phyloP scores from a whole-genome alignment of 2,113 vertebrate genomes.

The Nansenia antarctica region DNA sequence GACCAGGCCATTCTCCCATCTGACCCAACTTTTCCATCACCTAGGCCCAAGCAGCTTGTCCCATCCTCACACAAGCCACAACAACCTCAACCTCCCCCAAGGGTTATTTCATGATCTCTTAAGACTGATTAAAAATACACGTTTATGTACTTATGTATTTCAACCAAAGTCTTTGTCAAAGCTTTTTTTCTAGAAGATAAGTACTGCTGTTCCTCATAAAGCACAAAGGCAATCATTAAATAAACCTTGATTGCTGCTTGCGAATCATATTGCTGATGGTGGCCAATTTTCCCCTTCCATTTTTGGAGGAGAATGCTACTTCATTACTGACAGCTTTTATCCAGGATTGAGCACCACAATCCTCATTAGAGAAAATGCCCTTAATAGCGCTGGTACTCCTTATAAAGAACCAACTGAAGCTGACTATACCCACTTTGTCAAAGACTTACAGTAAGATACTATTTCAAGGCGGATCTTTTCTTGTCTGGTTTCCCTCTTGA shows the following conservation, averaged over 20 bases:
- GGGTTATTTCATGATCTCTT: slow-evolving; percentile 27
- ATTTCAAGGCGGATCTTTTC: slow-evolving; percentile 40
- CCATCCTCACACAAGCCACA: not conserved
- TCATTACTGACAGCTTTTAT: too few relatives aligned
- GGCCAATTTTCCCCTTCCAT: slow-evolving; percentile 35
- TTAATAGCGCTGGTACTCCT: slow-evolving; percentile 34
- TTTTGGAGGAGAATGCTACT: slow-evolving; percentile 36
- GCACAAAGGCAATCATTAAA: slow-evolving; percentile 47
- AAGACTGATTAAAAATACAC: slow-evolving; percentile 40
- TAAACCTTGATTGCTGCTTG: slow-evolving; percentile 48
- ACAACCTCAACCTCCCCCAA: slow-evolving; percentile 15
- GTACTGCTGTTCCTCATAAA: slow-evolving; percentile 26
- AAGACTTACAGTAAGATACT: not conserved
- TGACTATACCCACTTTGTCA: slow-evolving; percentile 17
- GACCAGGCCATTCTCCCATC: too few relatives aligned
- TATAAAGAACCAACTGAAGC: slow-evolving; percentile 28
- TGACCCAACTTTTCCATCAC: not conserved
- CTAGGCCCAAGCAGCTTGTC: not conserved
- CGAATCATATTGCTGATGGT: too few relatives aligned
- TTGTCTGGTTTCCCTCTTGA: slow-evolving; percentile 23
- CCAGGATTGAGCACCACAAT: slow-evolving; percentile 36
- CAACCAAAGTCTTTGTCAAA: slow-evolving; percentile 11
- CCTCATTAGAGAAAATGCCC: slow-evolving; percentile 5
- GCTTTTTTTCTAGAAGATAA: slow-evolving; percentile 38
- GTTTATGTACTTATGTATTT: slow-evolving; percentile 32